phyloP scores from a whole-genome alignment of 53 echinoderm and acorn worm genomes.

The Patiria pectinifera region DNA sequence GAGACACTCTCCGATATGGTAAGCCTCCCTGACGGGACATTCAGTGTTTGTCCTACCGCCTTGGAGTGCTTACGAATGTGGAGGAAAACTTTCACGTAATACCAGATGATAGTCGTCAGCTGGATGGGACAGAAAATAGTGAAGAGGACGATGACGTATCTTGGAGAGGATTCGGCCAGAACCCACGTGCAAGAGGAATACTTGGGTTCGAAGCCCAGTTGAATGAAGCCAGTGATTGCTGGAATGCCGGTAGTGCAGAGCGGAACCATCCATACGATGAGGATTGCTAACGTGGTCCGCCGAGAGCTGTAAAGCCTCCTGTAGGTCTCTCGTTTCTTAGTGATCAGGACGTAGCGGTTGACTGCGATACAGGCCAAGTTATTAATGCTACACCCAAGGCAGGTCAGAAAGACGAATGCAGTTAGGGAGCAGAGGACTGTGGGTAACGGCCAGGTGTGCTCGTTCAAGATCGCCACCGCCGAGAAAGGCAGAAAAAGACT shows the following conservation, averaged over 20 bases:
- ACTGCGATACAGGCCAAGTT: slow-evolving; percentile 43
- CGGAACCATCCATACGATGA: slow-evolving; percentile 47
- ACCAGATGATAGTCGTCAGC: slow-evolving; percentile 27
- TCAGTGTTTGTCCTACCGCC: not conserved
- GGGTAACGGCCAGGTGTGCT: slow-evolving; percentile 32
- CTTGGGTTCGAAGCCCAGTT: slow-evolving; percentile 43
- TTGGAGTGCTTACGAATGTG: slow-evolving; percentile 36
- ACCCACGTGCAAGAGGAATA: slow-evolving; percentile 49
- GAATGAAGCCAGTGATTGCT: slow-evolving; percentile 17
- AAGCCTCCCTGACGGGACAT: too few species aligned
- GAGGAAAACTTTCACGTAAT: slow-evolving; percentile 34
- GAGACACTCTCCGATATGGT: not conserved
- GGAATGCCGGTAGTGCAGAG: slow-evolving; percentile 24
- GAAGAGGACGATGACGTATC: not conserved
- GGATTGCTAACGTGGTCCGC: slow-evolving; percentile 6
- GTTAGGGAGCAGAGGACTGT: slow-evolving; percentile 14
- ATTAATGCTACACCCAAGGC: slow-evolving; percentile 54
- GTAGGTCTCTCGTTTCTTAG: not conserved
- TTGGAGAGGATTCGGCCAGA: not conserved
- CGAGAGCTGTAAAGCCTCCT: slow-evolving; percentile 7
- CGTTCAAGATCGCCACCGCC: slow-evolving; percentile 13
- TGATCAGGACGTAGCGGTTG: slow-evolving; percentile 40
- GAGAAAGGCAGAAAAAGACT: slow-evolving; percentile 11
- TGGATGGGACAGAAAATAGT: slow-evolving; percentile 53
- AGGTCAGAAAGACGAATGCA: slow-evolving; percentile 3